phyloP scores from a whole-genome alignment of 2,888 invertebrate genomes.

The Apantesis nais region DNA sequence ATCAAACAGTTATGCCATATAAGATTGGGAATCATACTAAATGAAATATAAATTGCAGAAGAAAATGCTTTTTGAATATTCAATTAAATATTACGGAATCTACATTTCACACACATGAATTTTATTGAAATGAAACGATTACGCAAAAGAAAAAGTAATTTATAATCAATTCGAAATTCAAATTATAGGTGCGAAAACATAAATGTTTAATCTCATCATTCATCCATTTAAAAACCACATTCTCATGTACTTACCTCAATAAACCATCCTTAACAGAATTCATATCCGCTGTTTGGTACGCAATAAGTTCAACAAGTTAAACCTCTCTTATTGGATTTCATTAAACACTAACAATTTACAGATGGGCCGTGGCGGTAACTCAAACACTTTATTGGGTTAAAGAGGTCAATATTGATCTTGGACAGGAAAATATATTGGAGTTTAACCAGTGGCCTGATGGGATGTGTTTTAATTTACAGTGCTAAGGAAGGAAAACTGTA shows the following conservation, averaged over 20 bases:
- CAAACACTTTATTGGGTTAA: conserved; percentile 45
- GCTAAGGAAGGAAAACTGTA: background rate
- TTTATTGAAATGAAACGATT: background rate
- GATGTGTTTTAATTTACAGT: conserved; percentile 16
- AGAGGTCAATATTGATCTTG: conserved; percentile 45
- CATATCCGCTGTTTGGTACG: conserved; percentile 25
- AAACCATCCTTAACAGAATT: conserved; percentile 23
- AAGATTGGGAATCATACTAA: background rate
- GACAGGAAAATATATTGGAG: conserved; percentile 17
- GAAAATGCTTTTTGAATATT: background rate
- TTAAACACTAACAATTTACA: conserved; percentile 48
- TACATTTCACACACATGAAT: background rate
- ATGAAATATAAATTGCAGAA: background rate
- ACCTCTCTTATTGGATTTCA: conserved; percentile 46
- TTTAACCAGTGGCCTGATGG: conserved; percentile 10
- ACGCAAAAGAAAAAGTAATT: background rate
- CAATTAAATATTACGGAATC: background rate
- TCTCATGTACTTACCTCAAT: conserved; percentile 22
- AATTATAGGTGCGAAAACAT: background rate
- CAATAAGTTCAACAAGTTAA: conserved; percentile 37
- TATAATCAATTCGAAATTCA: background rate
- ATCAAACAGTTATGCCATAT: background rate
- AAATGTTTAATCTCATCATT: background rate
- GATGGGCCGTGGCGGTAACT: conserved; percentile 40
- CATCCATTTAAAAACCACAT: conserved; percentile 30